phyloP scores from a whole-genome alignment of 1,140 invertebrate species.

The roundworm (Caenorhabditis elegans) region WBcel235 BX284605.5:7512001-7512500 shows the following conservation, averaged over 20 bases:
- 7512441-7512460: background rate
- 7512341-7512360: background rate
- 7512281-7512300: too few species aligned
- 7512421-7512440: conserved; percentile 2
- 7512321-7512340: too few species aligned
- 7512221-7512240: background rate
- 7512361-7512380: background rate
- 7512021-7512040: too few species aligned
- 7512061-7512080: too few species aligned
- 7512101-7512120: too few species aligned
- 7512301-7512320: too few species aligned
- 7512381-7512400: background rate
- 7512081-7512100: too few species aligned
- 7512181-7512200: background rate
- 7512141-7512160: too few species aligned
- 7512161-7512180: too few species aligned
- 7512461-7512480: background rate
- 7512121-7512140: too few species aligned
- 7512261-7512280: background rate
- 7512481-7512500: background rate
- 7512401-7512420: background rate
- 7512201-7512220: background rate
- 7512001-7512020: too few species aligned
- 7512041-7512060: too few species aligned
- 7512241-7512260: background rate